Base-by-base conservation (phyloP, 2,888 invertebrate species). In the Theretra japonica region DNA sequence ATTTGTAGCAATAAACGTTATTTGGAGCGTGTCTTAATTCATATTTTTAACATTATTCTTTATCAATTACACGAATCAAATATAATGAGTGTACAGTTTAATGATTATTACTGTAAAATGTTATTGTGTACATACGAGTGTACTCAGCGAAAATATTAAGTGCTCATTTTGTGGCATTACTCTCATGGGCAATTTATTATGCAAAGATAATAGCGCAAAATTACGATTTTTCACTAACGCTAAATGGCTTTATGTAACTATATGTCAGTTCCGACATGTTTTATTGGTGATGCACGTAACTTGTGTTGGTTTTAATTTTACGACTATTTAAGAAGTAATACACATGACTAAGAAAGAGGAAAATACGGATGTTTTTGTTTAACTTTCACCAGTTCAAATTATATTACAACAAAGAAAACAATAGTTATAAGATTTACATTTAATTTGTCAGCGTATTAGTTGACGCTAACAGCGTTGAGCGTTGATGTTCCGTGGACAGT, bases 21-120 rank as follows among this genome's bases (percentile, higher is more conserved):
- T 87, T 80, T 86, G 82, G 89, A 88, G 85, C 88, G 87, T 88
- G 81, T 83, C 87, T 84, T 84, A 79, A 83, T 82, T 80, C 82
- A 76, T 81, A 82, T 83, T 84, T 82, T 79, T 83, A 83, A 82
- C 81, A 81, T 83, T 81, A 81, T 82, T 81, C 72, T 83, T 82
- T 83, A 84, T 84, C 84, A 83, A 85, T 83, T 84, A 80, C 81
- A 80, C 79, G 80, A 82, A 83, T 84, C 83, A 79, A 76, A 79
- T 78, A 77, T 81, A 77, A 83, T 81, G 81, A 75, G 48, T 82
- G 77, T 80, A 77, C 79, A 78, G 73, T 77, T 76, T 75, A 78
- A 76, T 74, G 73, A 75, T 81, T 82, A 79, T 76, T 76, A 75
- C 58, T 58, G 70, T 73, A 70, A 74, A 71, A 58, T 71, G 72